Conservation (phyloP, 2,888 invertebrate species). For the Dynastes maya region DNA sequence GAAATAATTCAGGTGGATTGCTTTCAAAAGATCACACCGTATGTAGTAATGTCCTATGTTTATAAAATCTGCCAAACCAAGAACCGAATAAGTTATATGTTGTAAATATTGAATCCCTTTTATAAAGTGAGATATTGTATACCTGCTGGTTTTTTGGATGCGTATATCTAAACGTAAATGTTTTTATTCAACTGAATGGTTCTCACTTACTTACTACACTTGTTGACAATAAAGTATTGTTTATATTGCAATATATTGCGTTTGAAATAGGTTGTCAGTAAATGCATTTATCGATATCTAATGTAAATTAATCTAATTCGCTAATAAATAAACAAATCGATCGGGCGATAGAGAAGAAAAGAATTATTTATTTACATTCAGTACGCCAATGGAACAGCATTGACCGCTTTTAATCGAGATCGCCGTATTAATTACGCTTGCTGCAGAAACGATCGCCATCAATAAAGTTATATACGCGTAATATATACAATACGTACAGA, state of each 20-base stretch:
- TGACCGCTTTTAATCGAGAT: conserved; percentile 44
- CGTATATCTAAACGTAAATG: neutral
- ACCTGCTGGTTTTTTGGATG: neutral
- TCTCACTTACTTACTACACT: neutral
- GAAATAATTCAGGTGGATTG: too few species aligned
- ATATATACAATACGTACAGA: neutral
- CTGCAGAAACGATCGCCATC: conserved; percentile 24
- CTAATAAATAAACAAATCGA: conserved; percentile 39
- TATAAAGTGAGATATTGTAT: too few species aligned
- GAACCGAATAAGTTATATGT: too few species aligned
- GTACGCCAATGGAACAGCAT: conserved; percentile 35
- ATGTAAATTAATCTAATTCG: conserved; percentile 35
- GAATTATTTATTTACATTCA: conserved; percentile 33
- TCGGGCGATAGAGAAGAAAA: conserved; percentile 14
- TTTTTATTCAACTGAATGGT: neutral
- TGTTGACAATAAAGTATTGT: conserved; percentile 16
- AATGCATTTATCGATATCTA: conserved; percentile 4
- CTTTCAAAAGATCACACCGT: too few species aligned
- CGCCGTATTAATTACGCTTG: conserved; percentile 39
- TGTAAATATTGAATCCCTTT: too few species aligned
- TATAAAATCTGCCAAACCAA: too few species aligned
- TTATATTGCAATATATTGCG: conserved; percentile 15
- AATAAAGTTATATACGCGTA: conserved; percentile 22
- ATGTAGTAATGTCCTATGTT: too few species aligned
- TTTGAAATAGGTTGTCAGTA: conserved; percentile 15